Conservation (phyloP, 1,140 invertebrate species). For the Anagrus nilaparvatae region DNA sequence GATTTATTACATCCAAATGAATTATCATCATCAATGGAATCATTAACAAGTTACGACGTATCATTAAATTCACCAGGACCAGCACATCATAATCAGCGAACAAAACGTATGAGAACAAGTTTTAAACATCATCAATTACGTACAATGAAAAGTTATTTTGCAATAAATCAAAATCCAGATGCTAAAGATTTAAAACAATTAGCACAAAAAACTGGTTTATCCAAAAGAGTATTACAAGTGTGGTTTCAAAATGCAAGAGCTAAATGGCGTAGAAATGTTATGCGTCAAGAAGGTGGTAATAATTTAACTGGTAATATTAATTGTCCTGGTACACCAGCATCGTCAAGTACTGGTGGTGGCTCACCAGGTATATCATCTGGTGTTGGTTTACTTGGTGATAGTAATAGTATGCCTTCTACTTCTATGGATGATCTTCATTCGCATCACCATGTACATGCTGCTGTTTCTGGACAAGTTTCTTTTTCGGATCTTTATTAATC, state of each 20-base stretch:
- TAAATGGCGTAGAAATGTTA: constrained; percentile 83
- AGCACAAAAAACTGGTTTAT: constrained; percentile 92
- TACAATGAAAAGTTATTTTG: constrained; percentile 96
- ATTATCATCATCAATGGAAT: constrained; percentile 67
- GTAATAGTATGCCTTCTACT: constrained; percentile 40
- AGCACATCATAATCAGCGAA: constrained; percentile 49
- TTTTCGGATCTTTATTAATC: constrained; percentile 44
- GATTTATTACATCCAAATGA: constrained; percentile 64
- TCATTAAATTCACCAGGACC: constrained; percentile 61
- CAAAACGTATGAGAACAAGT: constrained; percentile 89
- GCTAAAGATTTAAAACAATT: constrained; percentile 92
- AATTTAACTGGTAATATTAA: constrained; percentile 31
- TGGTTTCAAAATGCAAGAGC: constrained; percentile 98
- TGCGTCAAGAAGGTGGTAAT: constrained; percentile 57
- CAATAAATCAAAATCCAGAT: constrained; percentile 94
- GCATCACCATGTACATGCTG: constrained; percentile 40
- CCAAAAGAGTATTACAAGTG: constrained; percentile 92
- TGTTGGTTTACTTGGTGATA: constrained; percentile 36
- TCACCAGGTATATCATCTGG: constrained; percentile 31
- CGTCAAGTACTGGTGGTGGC: constrained; percentile 34
- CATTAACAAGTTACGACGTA: constrained; percentile 57
- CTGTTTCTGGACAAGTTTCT: constrained; percentile 39
- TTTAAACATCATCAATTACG: constrained; percentile 95
- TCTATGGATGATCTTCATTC: constrained; percentile 41
- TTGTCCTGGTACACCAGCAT: constrained; percentile 37